Evolutionary conservation across 1,140 invertebrate species (phyloP), one percentile per base, ranked within the genome.

Genomic region (Oncopeltus fasciatus): DNA sequence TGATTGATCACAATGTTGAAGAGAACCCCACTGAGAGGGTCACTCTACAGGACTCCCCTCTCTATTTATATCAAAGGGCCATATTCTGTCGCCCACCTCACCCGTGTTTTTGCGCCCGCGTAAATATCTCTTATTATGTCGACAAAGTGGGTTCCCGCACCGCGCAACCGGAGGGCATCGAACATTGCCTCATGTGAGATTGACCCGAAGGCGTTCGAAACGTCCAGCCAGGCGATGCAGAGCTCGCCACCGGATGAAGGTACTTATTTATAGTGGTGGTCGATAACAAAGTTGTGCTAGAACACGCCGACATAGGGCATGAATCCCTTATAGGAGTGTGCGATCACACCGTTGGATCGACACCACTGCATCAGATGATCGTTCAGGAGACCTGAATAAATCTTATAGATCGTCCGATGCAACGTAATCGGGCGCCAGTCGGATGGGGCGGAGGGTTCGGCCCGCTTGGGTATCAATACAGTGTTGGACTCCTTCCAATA

Each of bases 1-100:
- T 69, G 69, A 57, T 77, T 72, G 0, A 76, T 65, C 0, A 69
- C 70, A 1, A 78, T 59, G 59, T 75, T 73, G 66, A 77, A 78
- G 0, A 74, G 64, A 0, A 75, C 56, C 0, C 71, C 70, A 56
- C 71, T 73, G 1, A 75, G 49, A 0, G 73, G 72, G 61, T 72
- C 73, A 3, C 75, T 74, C 63, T 76, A 74, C 9, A 67, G 66
- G 0, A 77, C 71, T 26, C 72, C 70, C 1, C 72, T 5, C 14
- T 38, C 31, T 5, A 75, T 62, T 2, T 24, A 24, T 28, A 75
- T 70, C 0, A 66, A 64, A 2, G 70, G 64, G 0, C 73, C 69
- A 18, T 67, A 51, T 16, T 26, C 61, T 16, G 14, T 20, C 8
- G 18, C 18, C n/a, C 56, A 33, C 11, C 28, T 2, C 20, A 44